Evolutionary conservation across 1,140 invertebrate genomes (phyloP).

Genomic region (Holotrichia oblita): DNA sequence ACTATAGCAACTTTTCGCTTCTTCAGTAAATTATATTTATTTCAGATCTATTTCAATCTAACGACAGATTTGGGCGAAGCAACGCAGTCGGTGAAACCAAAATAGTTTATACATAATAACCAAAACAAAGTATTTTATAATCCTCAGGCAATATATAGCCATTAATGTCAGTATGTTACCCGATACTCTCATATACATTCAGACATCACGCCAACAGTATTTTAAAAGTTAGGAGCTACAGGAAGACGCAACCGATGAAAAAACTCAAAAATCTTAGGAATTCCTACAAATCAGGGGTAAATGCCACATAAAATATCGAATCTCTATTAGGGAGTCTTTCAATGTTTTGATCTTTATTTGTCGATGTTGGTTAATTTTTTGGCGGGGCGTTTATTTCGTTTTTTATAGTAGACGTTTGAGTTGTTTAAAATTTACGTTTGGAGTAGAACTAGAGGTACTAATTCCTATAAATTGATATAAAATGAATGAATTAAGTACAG

Average conservation of each 20-base stretch:
- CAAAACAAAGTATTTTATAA: conserved; percentile 40
- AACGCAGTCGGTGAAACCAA: conserved; percentile 3
- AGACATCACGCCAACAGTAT: conserved; percentile 46
- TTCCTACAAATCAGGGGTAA: conserved; percentile 52
- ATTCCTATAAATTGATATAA: too few relatives aligned
- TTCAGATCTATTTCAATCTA: not conserved
- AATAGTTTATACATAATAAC: conserved; percentile 40
- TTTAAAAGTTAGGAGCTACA: conserved; percentile 42
- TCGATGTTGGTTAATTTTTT: conserved; percentile 17
- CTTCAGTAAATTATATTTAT: not conserved
- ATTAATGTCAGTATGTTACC: conserved; percentile 49
- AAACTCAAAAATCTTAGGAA: conserved; percentile 47
- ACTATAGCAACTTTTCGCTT: not conserved
- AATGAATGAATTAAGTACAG: too few relatives aligned
- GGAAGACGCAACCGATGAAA: conserved; percentile 47
- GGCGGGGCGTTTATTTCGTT: not conserved
- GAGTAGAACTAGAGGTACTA: too few relatives aligned
- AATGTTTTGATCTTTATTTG: conserved; percentile 38
- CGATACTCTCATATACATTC: conserved; percentile 46
- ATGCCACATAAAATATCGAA: conserved; percentile 50
- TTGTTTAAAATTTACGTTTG: too few relatives aligned
- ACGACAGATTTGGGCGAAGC: not conserved
- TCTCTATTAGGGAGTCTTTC: conserved; percentile 45
- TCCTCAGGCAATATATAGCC: conserved; percentile 44
- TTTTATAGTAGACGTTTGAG: not conserved